Base-by-base conservation (phyloP, 2,888 invertebrate genomes). In the Melanostoma mellinum region DNA sequence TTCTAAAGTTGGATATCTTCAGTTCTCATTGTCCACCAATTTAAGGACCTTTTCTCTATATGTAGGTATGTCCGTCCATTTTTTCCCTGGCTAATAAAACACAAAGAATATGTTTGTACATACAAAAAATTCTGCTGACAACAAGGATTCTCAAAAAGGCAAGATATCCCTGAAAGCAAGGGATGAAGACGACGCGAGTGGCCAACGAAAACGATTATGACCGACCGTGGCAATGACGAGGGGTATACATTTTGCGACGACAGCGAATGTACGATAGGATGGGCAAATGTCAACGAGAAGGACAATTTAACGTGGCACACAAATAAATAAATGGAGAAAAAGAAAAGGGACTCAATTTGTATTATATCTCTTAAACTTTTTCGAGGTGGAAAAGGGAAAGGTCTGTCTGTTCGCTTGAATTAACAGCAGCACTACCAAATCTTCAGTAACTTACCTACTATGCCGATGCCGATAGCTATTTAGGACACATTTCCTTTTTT, bases 51-150 rank as follows among this genome's bases (percentile, higher is more conserved):
- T 60, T 61, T 44, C 35, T 44, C 20, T 20, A 20, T 20, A 20
- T 20, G 20, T 20, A 20, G 20, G 33, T 10, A 10, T n/a, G n/a
- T 40, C 69, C 35, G n/a, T 40, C 69, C 35, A 40, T 58, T 72
- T 55, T n/a, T n/a, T 44, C 36, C 44, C 46, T 53, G 30, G n/a
- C 61, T 61, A 76, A 76, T 61, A 76, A 61, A 75, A 44, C 42
- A 52, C 60, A 60, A 44, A 35, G 52, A 44, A 69, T 20, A 20
- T 20, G 20, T 69, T 46, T 36, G 60, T 35, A 55, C 33, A 61
- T 50, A 50, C 6, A 40, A 61, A 40, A 48, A 33, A 55, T 10
- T 56, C 10, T 77, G 76, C 69, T 77, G 76, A 77, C 63, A 71
- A 40, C 36, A 36, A 36, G 35, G 36, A 48, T 48, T 48, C 35